Evolutionary conservation across 2,797 vertebrate species (phyloP), one percentile per base, ranked within the genome.

Genomic region (Cheirogaleus major): DNA sequence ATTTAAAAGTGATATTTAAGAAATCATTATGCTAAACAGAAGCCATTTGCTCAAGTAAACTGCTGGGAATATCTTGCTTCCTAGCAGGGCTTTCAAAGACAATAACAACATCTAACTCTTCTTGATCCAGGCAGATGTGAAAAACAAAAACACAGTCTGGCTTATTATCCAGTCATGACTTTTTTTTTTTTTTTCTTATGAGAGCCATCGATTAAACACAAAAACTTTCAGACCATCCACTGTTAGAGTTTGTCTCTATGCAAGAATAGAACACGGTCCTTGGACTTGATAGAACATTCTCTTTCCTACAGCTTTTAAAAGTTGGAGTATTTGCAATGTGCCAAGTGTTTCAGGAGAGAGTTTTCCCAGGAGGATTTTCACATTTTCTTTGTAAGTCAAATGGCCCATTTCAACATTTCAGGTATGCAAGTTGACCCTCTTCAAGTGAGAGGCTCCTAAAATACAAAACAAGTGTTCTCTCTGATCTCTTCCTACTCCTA

Each of bases 91-190:
- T n/a, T 97, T 96, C 55, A 69, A 93, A 97, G 90, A 98, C 81
- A 97, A 95, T 86, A 41, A 97, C 91, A 97, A 89, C 69, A 84
- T 93, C 69, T 92, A 93, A 95, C 91, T 97, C 86, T 96, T 97
- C 76, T 94, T 83, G 76, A 96, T 83, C 57, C 95, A 98, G 76
- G 15, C 2, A 1, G 52, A 90, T 43, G 18, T 35, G 75, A 84
- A 75, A 72, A 63, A 30, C 30, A 17, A 27, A 95, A 92, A 20
- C 92, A 57, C 67, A 78, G 91, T 55, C 9, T 88, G 35, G 1
- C 73, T 97, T 96, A 80, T 98, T 97, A 96, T 6, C 67, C 41
- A 92, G 12, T 90, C 97, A 88, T 55, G 61, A 32, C 45, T 95
- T 84, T 90, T 43, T 96, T 84, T 75, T 38, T 12, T 32, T n/a